Evolutionary conservation across 2,888 invertebrate genomes (phyloP), one percentile per base, ranked within the genome.

Genomic region (Neuroscelio doddi): DNA sequence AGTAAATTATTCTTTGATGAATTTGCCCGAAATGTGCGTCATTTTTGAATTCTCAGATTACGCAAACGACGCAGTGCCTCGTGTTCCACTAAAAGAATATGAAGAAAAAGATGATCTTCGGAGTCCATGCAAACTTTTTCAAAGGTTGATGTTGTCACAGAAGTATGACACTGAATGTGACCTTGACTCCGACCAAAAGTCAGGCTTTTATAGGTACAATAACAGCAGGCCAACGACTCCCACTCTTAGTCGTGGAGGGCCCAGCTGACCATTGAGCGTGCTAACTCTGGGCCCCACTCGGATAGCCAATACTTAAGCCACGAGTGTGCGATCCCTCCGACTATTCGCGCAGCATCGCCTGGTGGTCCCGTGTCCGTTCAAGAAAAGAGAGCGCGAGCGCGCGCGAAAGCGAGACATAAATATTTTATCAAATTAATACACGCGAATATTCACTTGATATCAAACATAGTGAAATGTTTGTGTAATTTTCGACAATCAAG

Each of bases 321-420:
- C 44, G 74, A 70, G 65, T 72, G 69, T 67, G 68, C 70, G 70
- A 77, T 69, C 76, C 76, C 75, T 76, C 76, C 71, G 77, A 80
- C 79, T 83, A 82, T 80, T 83, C 80, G 75, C 74, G 75, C 80
- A 78, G 80, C 80, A 81, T 81, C 82, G 79, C 73, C 74, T 74
- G 76, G 77, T 80, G 75, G 78, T 76, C 77, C 76, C 71, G 62
- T 67, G 71, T 64, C 64, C 66, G 66, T 68, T 63, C 61, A 57
- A 56, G 65, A 65, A 71, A 66, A 53, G 61, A 62, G 66, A 68
- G 51, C 64, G 42, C 12, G 65, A 64, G 68, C 57, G 62, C 53
- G 69, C 38, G 50, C 59, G 57, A 17, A 21, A 21, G 21, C 21
- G 21, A 21, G 21, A 21, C 5, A 21, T 5, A 5, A n/a, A n/a